A percentile compares a stretch with the other conserved stretches of the same genome.
Evolutionary conservation across 2,888 invertebrate genomes (phyloP).

Genomic region (Tetrapedia diversipes): DNA sequence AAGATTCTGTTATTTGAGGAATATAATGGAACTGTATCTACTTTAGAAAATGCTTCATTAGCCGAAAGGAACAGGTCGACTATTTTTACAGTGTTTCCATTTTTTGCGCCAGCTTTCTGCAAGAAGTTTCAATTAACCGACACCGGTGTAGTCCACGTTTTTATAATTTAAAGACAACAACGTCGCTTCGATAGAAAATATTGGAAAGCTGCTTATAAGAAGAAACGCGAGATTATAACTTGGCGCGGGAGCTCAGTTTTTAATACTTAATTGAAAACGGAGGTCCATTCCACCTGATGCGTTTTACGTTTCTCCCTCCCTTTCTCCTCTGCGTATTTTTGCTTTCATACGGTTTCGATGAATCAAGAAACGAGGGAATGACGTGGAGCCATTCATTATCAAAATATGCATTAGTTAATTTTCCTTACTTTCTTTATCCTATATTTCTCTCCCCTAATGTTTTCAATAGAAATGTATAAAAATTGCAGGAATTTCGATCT

Average conservation of each 20-base stretch:
- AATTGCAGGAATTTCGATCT: too few relatives aligned
- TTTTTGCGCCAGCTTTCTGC: too few relatives aligned
- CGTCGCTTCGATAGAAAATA: slow-evolving; percentile 31
- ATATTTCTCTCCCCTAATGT: not conserved
- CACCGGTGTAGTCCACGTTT: not conserved
- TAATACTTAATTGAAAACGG: slow-evolving; percentile 22
- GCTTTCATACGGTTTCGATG: not conserved
- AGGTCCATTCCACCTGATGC: not conserved
- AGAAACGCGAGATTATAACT: slow-evolving; percentile 14
- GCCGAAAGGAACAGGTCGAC: not conserved
- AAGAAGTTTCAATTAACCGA: slow-evolving; percentile 13
- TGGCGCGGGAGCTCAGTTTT: not conserved
- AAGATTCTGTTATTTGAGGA: too few relatives aligned
- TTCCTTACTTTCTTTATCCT: too few relatives aligned
- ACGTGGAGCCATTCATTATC: not conserved
- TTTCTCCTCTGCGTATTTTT: too few relatives aligned
- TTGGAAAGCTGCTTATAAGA: slow-evolving; percentile 13
- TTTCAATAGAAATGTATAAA: too few relatives aligned
- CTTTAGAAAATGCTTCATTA: not conserved
- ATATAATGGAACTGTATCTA: too few relatives aligned
- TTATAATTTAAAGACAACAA: slow-evolving; percentile 32
- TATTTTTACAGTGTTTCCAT: not conserved
- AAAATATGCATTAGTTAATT: not conserved
- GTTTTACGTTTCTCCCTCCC: not conserved
- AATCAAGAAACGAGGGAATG: not conserved